phyloP scores from a whole-genome alignment of 1,140 invertebrate species.

The Drosophila serrata region DNA sequence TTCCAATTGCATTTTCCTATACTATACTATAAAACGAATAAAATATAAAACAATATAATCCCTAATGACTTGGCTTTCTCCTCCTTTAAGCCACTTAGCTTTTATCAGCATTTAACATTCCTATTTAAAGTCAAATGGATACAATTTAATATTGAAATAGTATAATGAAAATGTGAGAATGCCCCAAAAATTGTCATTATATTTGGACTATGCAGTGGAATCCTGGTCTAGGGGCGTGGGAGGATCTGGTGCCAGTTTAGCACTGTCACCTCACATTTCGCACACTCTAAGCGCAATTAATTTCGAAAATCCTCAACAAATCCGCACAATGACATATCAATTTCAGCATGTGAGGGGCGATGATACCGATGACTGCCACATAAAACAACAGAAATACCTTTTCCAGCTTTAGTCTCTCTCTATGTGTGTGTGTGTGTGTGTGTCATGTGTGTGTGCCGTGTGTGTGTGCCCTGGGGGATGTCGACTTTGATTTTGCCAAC shows the following conservation, averaged over 20 bases:
- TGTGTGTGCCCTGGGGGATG: conserved; percentile 24
- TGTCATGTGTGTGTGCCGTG: neutral
- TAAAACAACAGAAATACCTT: conserved; percentile 40
- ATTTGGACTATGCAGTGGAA: neutral
- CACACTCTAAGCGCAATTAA: conserved; percentile 56
- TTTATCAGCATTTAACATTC: neutral
- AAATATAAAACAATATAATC: too few species aligned
- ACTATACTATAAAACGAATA: too few species aligned
- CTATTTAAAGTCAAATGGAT: neutral
- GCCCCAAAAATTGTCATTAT: neutral
- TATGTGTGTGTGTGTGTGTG: too few species aligned
- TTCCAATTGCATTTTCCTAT: too few species aligned
- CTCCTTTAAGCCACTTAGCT: too few species aligned
- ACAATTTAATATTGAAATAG: neutral
- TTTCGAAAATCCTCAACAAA: conserved; percentile 58
- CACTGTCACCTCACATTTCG: conserved; percentile 41
- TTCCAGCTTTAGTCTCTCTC: neutral
- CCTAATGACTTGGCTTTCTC: neutral
- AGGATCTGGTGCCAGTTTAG: neutral
- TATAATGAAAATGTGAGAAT: neutral
- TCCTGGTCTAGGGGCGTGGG: neutral
- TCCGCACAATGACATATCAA: conserved; percentile 63
- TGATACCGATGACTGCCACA: conserved; percentile 25
- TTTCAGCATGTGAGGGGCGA: conserved; percentile 37
- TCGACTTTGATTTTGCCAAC: conserved; percentile 64